These are phyloP conservation scores for Antheraea mylitta DNA, from an alignment of 1,140 invertebrate species.

Conservation along the genomic window DNA sequence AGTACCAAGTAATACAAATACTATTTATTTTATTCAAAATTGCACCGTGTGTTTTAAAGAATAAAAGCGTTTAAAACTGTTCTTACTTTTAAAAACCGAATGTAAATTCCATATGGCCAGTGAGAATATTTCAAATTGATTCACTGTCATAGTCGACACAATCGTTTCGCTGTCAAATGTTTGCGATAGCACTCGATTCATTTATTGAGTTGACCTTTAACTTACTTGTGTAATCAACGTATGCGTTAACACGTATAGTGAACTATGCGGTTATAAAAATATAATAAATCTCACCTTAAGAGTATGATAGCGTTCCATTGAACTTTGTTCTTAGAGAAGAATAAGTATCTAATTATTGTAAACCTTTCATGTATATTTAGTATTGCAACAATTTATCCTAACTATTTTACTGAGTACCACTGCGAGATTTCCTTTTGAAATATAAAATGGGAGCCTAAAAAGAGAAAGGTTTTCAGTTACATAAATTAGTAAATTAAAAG, in stretches of 20 bases:
- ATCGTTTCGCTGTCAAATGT: slow-evolving; percentile 60
- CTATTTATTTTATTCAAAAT: background rate
- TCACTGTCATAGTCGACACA: slow-evolving; percentile 68
- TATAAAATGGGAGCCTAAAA: too few species aligned
- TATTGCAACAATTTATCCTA: background rate
- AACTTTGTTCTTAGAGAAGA: background rate
- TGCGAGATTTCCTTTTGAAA: too few species aligned
- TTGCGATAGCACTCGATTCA: slow-evolving; percentile 54
- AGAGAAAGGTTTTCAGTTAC: too few species aligned
- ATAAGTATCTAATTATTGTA: too few species aligned
- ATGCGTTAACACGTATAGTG: slow-evolving; percentile 35
- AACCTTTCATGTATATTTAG: background rate
- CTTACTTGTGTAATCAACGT: slow-evolving; percentile 28
- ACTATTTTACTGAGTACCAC: background rate
- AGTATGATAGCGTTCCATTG: slow-evolving; percentile 20
- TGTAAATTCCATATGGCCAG: slow-evolving; percentile 8
- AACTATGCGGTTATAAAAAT: slow-evolving; percentile 30
- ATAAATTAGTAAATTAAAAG: too few species aligned
- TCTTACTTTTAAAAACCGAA: background rate
- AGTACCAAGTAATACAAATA: background rate
- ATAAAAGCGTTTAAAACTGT: background rate
- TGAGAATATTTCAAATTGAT: slow-evolving; percentile 55
- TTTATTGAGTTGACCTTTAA: slow-evolving; percentile 52
- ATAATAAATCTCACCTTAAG: slow-evolving; percentile 21
- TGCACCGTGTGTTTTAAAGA: background rate